phyloP scores from a whole-genome alignment of 2,888 invertebrate species.

The Lamellibrachia satsuma region DNA sequence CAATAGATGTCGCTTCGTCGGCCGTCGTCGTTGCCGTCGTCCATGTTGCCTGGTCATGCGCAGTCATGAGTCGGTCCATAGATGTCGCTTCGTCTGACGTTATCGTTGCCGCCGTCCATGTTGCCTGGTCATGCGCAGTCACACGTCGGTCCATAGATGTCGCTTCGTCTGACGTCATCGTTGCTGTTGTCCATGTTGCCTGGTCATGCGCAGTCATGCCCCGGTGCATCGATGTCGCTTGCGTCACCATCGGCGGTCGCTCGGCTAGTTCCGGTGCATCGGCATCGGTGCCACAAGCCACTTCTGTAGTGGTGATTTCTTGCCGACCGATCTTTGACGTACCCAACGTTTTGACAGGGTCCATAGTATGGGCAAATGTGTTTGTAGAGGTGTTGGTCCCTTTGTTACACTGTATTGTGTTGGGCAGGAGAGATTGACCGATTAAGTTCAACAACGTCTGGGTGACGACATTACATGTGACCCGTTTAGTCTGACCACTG shows the following conservation, averaged over 20 bases:
- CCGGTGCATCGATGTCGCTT: slow-evolving; percentile 1
- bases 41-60: background rate
- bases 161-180: background rate
- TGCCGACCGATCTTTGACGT: background rate
- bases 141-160: background rate
- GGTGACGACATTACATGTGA: background rate
- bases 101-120: background rate
- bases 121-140: background rate
- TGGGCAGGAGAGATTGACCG: background rate
- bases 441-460: background rate
- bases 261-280: background rate
- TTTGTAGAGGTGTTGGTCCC: background rate
- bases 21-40: background rate
- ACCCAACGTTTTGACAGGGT: background rate
- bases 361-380: background rate
- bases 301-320: background rate
- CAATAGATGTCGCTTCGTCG: background rate
- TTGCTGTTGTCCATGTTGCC: background rate
- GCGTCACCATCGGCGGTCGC: background rate
- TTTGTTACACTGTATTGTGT: background rate
- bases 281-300: background rate
- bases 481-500: background rate
- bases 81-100: background rate
- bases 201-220: background rate
- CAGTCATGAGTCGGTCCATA: background rate